Evolutionary conservation across 2,888 invertebrate species (phyloP).

Genomic region (Pachliopta kotzebuea): DNA sequence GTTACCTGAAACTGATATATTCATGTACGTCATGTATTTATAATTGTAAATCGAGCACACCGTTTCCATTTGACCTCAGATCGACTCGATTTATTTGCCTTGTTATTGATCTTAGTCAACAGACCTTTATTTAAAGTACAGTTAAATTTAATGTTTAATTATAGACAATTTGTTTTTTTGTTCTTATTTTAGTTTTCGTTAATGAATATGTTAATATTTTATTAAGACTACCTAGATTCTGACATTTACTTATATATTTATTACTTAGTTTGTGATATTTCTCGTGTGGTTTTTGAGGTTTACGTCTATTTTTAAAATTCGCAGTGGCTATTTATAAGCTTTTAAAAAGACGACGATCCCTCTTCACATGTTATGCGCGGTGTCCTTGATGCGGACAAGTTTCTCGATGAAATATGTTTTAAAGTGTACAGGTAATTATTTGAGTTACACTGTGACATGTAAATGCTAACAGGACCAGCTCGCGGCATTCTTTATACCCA

Average conservation of each 20-base stretch:
- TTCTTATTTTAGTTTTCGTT: background rate
- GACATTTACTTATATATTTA: background rate
- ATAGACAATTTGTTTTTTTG: background rate
- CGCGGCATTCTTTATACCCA: background rate
- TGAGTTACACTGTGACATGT: constrained; percentile 1
- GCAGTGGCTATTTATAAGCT: constrained; percentile 48
- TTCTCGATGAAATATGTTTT: constrained; percentile 19
- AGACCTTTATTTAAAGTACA: background rate
- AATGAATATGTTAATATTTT: background rate
- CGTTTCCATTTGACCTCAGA: background rate
- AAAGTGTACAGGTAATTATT: constrained; percentile 10
- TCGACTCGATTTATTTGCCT: background rate
- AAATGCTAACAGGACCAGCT: constrained; percentile 7
- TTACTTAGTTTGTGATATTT: background rate
- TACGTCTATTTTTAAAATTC: constrained; percentile 48
- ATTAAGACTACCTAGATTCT: background rate
- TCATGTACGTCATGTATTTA: background rate
- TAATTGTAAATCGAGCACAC: background rate
- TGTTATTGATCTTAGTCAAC: background rate
- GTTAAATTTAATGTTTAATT: background rate
- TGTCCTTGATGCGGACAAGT: constrained; percentile 47
- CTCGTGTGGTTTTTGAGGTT: constrained; percentile 23
- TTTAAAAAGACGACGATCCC: constrained; percentile 50
- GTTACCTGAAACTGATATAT: background rate
- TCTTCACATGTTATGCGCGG: constrained; percentile 41